phyloP scores from a whole-genome alignment of 2,113 vertebrate genomes.

The Alethe diademata region DNA sequence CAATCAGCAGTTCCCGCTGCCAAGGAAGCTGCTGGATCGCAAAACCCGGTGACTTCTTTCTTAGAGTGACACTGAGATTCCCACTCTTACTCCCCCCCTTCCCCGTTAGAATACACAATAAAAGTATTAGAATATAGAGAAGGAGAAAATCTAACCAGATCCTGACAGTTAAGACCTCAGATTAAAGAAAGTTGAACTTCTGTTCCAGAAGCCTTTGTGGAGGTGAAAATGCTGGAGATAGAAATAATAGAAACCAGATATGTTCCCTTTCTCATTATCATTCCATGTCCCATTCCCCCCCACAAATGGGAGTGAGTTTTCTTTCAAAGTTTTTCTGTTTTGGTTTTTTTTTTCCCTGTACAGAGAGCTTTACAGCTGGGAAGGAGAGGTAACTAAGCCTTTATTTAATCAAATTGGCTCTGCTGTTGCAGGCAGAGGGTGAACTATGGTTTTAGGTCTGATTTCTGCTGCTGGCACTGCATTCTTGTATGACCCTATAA shows the following conservation, averaged over 20 bases:
- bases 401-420: neutral
- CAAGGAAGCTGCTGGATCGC: conserved; percentile 81
- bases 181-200: conserved; percentile 32
- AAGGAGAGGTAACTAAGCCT: neutral
- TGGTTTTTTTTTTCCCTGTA: neutral
- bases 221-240: conserved; percentile 11
- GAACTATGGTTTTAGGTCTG: neutral
- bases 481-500: neutral
- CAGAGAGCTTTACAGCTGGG: neutral
- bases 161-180: neutral
- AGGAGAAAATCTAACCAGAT: neutral
- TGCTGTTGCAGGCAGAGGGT: neutral
- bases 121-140: conserved; percentile 54
- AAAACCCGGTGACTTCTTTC: conserved; percentile 77
- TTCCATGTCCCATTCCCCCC: neutral
- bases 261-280: neutral
- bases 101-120: conserved; percentile 51
- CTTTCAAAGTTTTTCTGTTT: neutral
- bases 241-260: conserved; percentile 30
- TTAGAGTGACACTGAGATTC: conserved; percentile 67
- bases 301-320: neutral
- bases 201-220: conserved; percentile 14
- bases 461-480: neutral
- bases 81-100: neutral
- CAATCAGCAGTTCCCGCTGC: conserved; percentile 77